These are phyloP conservation scores for Trachurus trachurus DNA, from an alignment of 2,797 vertebrate genomes.

Conservation along the genomic window DNA sequence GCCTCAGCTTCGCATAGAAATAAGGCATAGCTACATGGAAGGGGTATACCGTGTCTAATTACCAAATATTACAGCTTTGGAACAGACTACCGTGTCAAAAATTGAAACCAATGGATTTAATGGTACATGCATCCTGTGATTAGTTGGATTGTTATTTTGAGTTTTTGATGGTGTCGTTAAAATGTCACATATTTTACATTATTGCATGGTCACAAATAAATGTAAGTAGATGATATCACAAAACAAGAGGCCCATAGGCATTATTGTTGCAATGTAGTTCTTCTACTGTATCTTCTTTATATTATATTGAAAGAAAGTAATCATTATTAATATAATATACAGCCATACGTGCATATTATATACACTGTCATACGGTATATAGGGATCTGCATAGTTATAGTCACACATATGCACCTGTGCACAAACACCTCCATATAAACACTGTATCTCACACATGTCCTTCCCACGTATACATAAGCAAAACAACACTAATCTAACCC, in stretches of 20 bases:
- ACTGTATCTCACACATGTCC: background rate
- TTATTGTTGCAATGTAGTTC: no score
- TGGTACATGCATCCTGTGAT: background rate
- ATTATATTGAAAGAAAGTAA: no score
- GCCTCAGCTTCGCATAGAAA: background rate
- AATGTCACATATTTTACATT: background rate
- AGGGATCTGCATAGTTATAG: background rate
- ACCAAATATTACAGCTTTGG: background rate
- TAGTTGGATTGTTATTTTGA: constrained; percentile 1
- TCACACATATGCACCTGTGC: background rate
- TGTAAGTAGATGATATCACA: background rate
- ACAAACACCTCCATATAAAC: constrained; percentile 1
- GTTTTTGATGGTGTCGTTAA: background rate
- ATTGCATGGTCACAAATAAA: background rate
- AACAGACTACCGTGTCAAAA: constrained; percentile 1
- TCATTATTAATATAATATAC: background rate
- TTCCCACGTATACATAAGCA: background rate
- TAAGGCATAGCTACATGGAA: background rate
- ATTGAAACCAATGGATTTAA: background rate
- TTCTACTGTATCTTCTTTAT: background rate
- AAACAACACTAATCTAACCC: background rate
- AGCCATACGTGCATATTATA: no score
- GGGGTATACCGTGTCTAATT: no score
- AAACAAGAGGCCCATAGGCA: background rate
- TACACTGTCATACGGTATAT: background rate